Percentiles rank a stretch among this genome's conserved stretches.
Evolutionary conservation across 2,797 vertebrate species (phyloP).

Genomic region (Smutsia temminckii): DNA sequence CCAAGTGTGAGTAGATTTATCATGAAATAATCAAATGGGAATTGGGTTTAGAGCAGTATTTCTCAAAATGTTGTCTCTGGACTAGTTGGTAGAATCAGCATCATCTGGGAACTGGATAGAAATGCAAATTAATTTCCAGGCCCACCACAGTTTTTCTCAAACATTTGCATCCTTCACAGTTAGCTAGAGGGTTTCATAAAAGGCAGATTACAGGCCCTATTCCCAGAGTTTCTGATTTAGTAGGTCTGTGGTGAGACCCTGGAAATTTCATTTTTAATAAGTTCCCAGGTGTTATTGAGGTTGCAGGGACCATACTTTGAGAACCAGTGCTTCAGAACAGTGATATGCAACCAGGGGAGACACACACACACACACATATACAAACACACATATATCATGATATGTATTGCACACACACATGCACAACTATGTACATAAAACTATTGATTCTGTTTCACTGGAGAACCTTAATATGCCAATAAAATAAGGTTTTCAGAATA

Average conservation of each 20-base stretch:
- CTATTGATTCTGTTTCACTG: background rate
- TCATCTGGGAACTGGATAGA: background rate
- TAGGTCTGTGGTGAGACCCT: background rate
- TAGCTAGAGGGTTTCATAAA: background rate
- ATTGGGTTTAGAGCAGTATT: background rate
- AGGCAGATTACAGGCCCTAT: background rate
- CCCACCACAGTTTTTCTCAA: background rate
- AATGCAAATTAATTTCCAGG: background rate
- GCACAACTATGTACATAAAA: too few species aligned
- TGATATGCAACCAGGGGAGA: background rate
- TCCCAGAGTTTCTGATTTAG: background rate
- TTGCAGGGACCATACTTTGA: background rate
- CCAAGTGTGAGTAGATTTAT: background rate
- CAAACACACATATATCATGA: background rate
- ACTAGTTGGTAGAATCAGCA: background rate
- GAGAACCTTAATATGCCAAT: background rate
- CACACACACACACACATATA: background rate
- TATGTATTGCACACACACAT: background rate
- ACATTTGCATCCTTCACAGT: background rate
- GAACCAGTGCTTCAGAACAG: background rate
- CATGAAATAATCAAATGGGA: background rate
- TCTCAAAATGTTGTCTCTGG: background rate
- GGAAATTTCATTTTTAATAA: background rate
- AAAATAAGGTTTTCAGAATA: background rate
- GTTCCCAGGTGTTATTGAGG: background rate